A percentile compares a stretch with the other conserved stretches of the same genome.
Evolutionary conservation across 2,888 invertebrate genomes (phyloP).

Genomic region (Cotesia congregata): DNA sequence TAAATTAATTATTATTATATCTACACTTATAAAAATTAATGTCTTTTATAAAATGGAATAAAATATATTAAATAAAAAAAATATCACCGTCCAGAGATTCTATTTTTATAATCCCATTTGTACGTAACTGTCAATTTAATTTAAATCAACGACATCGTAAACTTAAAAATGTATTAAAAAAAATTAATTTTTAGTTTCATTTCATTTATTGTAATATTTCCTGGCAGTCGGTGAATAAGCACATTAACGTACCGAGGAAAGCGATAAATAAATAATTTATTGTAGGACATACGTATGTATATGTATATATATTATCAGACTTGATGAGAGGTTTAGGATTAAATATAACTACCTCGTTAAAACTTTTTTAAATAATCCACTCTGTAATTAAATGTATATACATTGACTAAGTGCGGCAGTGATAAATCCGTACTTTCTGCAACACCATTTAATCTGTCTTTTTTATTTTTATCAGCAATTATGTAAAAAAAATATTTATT

Average conservation of each 20-base stretch:
- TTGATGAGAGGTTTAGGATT: constrained; percentile 8
- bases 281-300: background rate
- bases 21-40: constrained; percentile 21
- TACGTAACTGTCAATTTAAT: constrained; percentile 3
- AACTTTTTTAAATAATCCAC: constrained; percentile 6
- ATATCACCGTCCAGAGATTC: constrained; percentile 13
- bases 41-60: constrained; percentile 22
- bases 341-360: constrained; percentile 7
- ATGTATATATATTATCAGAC: constrained; percentile 11
- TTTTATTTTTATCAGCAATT: too few relatives aligned
- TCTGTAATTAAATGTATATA: constrained; percentile 2
- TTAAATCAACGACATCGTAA: constrained; percentile 1
- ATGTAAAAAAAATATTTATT: too few relatives aligned
- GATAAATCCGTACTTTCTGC: constrained; percentile 17
- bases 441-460: background rate
- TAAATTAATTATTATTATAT: constrained; percentile 15
- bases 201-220: background rate
- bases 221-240: background rate
- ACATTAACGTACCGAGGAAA: background rate
- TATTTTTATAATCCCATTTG: constrained; percentile 5
- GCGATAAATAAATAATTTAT: background rate
- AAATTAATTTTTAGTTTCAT: background rate
- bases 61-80: background rate
- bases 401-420: constrained; percentile 30
- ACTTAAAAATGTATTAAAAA: background rate